phyloP scores from a whole-genome alignment of 2,113 vertebrate genomes.

The Prionailurus bengalensis region DNA sequence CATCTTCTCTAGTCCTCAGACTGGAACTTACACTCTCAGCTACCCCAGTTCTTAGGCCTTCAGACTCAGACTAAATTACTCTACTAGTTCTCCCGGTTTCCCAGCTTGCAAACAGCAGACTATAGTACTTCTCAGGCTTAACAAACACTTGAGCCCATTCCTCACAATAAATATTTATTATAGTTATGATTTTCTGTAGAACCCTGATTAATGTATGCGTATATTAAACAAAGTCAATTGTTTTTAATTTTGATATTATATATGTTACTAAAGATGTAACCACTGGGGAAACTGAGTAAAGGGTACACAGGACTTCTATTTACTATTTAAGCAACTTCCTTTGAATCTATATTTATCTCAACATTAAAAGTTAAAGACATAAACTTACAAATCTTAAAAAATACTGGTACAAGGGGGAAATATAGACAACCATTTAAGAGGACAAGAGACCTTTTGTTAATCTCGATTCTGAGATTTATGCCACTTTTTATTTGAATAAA shows the following conservation, averaged over 20 bases:
- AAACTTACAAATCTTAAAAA: neutral
- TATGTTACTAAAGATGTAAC: neutral
- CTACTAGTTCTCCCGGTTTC: no score
- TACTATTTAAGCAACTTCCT: neutral
- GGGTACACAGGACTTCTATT: neutral
- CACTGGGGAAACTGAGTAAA: neutral
- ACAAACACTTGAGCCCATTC: neutral
- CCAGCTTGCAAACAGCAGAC: neutral
- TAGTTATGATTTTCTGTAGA: neutral
- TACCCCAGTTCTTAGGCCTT: no score
- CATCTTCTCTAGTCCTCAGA: neutral
- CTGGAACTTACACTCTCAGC: neutral
- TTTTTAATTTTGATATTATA: neutral
- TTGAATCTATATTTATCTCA: neutral
- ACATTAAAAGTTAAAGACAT: neutral
- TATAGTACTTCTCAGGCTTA: neutral
- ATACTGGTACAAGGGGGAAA: neutral
- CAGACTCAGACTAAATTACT: neutral
- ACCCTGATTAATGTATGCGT: neutral
- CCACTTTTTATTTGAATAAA: neutral
- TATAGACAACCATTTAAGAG: neutral
- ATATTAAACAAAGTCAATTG: neutral
- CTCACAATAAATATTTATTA: neutral
- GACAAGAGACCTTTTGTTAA: neutral
- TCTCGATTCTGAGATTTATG: conserved; percentile 4